These are phyloP conservation scores for Podarcis cretensis DNA, from an alignment of 2,113 vertebrate genomes.

Conservation along the genomic window DNA sequence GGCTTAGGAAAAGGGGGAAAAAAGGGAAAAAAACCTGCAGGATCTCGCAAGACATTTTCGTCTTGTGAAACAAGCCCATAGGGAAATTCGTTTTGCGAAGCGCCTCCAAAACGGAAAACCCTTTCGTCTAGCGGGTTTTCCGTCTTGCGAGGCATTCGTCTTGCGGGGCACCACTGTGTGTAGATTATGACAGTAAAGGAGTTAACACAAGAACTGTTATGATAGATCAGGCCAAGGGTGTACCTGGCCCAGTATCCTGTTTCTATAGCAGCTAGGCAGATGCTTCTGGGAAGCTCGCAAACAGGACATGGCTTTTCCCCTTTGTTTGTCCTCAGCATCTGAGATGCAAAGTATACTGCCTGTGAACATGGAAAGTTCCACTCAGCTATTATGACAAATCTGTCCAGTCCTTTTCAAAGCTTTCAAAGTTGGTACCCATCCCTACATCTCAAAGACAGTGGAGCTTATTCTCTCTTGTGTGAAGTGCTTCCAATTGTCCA, in stretches of 20 bases:
- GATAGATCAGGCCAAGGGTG: background rate
- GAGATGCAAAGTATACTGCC: background rate
- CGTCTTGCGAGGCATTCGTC: too few species aligned
- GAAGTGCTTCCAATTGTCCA: background rate
- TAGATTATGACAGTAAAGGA: background rate
- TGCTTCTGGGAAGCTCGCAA: background rate
- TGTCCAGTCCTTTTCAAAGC: background rate
- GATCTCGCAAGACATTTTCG: too few species aligned
- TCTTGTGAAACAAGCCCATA: too few species aligned
- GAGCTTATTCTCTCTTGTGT: background rate
- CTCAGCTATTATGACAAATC: background rate
- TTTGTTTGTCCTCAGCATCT: background rate
- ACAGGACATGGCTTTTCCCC: background rate
- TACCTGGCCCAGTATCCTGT: background rate
- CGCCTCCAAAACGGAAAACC: too few species aligned
- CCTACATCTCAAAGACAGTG: background rate
- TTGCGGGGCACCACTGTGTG: too few species aligned
- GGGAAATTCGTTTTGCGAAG: too few species aligned
- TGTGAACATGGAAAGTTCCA: background rate
- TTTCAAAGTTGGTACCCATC: too few species aligned
- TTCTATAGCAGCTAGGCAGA: background rate
- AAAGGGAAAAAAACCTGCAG: too few species aligned
- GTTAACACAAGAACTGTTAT: too few species aligned
- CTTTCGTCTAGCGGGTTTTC: too few species aligned
- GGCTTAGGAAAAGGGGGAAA: too few species aligned